These are phyloP conservation scores for Chouioia cunea DNA, from an alignment of 2,888 invertebrate species.

Conservation along the genomic window DNA sequence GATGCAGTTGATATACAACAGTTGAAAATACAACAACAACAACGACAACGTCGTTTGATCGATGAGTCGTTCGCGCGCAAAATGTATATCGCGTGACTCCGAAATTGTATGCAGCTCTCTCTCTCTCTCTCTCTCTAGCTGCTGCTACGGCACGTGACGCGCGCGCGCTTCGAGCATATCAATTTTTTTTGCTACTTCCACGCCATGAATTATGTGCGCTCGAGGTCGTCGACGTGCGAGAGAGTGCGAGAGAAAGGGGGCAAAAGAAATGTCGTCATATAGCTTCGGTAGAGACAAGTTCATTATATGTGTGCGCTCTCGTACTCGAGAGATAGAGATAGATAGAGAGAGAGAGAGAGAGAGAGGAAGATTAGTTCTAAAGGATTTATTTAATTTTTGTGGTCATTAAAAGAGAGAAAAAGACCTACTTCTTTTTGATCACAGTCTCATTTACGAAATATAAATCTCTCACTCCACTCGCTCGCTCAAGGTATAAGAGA, in stretches of 20 bases:
- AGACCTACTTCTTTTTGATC: too few species aligned
- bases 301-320: slow-evolving; percentile 13
- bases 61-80: slow-evolving; percentile 13
- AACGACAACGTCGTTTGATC: slow-evolving; percentile 16
- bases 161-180: slow-evolving; percentile 34
- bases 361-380: too few species aligned
- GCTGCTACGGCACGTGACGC: slow-evolving; percentile 16
- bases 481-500: too few species aligned
- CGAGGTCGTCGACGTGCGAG: neutral
- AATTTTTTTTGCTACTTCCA: slow-evolving; percentile 24
- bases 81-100: slow-evolving; percentile 35
- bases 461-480: too few species aligned
- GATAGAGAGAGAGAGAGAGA: too few species aligned
- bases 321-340: too few species aligned
- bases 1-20: too few species aligned
- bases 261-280: slow-evolving; percentile 27
- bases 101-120: neutral
- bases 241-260: neutral
- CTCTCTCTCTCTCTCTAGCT: neutral
- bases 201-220: slow-evolving; percentile 4
- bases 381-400: too few species aligned
- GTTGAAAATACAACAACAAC: too few species aligned
- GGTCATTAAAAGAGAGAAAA: too few species aligned
- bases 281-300: slow-evolving; percentile 17
- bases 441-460: too few species aligned